Percentiles rank a stretch among this genome's conserved stretches.
These are phyloP conservation scores for Dendrophyllia cribrosa DNA, from an alignment of 64 coral and sea anemone genomes.

Conservation along the genomic window DNA sequence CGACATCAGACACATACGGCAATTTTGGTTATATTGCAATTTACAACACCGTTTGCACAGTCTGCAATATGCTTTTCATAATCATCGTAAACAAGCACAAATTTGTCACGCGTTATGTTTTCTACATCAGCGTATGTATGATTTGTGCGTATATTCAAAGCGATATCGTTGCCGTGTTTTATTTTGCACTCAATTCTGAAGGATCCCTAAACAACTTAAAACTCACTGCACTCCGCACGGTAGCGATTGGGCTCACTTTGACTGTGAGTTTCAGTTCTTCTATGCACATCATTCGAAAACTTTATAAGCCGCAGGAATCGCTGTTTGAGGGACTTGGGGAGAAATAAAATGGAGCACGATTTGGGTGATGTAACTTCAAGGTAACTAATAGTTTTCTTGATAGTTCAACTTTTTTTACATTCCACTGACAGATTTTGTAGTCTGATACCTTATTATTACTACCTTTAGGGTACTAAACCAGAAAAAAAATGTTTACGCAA, in stretches of 20 bases:
- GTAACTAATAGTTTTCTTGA: no score
- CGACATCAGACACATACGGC: no score
- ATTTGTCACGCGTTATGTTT: constrained; percentile 36
- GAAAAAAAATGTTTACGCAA: no score
- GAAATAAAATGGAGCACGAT: neutral
- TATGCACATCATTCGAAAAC: constrained; percentile 58
- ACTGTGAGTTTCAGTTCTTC: constrained; percentile 41
- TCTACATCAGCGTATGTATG: constrained; percentile 63
- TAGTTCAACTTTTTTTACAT: no score
- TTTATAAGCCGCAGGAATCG: constrained; percentile 46
- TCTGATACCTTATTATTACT: no score
- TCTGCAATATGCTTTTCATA: constrained; percentile 50
- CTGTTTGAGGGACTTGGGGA: constrained; percentile 37
- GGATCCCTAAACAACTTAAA: constrained; percentile 53
- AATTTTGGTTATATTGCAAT: neutral
- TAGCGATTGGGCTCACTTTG: constrained; percentile 36
- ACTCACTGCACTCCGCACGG: constrained; percentile 53
- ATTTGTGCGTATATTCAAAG: constrained; percentile 63
- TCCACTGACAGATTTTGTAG: no score
- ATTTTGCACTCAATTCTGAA: constrained; percentile 39
- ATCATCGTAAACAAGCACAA: constrained; percentile 53
- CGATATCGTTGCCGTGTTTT: constrained; percentile 22
- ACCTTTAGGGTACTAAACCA: no score
- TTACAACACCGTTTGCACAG: constrained; percentile 4
- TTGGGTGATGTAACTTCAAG: no score